These are phyloP conservation scores for Creontiades dilutus DNA, from an alignment of 2,888 invertebrate species.

Conservation along the genomic window DNA sequence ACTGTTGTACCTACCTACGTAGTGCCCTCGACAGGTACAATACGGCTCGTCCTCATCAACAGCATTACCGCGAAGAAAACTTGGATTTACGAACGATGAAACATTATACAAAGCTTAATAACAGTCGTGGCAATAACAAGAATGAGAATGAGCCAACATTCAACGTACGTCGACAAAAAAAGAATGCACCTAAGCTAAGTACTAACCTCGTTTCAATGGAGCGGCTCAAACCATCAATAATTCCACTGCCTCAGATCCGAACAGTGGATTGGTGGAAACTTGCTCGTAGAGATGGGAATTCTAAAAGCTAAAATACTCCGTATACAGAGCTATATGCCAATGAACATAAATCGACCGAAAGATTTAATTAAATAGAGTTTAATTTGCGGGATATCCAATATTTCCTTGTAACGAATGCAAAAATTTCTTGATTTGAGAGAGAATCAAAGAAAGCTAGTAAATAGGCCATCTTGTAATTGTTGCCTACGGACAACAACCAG, in stretches of 20 bases:
- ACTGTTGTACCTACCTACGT: too few species aligned
- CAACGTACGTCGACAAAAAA: neutral
- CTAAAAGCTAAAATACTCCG: neutral
- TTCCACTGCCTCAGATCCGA: neutral
- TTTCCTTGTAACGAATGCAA: neutral
- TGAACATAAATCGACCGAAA: neutral
- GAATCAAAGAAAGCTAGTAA: neutral
- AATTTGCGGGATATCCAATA: neutral
- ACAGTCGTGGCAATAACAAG: neutral
- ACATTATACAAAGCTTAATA: neutral
- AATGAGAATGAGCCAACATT: neutral
- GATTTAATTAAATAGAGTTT: neutral
- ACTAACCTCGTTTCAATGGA: slow-evolving; percentile 27
- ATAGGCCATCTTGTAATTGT: neutral
- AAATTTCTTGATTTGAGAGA: neutral
- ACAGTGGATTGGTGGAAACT: neutral
- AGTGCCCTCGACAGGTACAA: neutral
- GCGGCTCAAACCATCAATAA: slow-evolving; percentile 28
- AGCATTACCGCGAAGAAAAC: neutral
- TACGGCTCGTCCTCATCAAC: neutral
- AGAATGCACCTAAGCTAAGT: neutral
- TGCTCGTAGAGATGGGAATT: neutral
- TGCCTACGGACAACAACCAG: neutral
- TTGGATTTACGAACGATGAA: neutral
- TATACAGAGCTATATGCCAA: neutral